These are phyloP conservation scores for Sylvicapra grimmia DNA, from an alignment of 2,113 vertebrate species.

Conservation along the genomic window DNA sequence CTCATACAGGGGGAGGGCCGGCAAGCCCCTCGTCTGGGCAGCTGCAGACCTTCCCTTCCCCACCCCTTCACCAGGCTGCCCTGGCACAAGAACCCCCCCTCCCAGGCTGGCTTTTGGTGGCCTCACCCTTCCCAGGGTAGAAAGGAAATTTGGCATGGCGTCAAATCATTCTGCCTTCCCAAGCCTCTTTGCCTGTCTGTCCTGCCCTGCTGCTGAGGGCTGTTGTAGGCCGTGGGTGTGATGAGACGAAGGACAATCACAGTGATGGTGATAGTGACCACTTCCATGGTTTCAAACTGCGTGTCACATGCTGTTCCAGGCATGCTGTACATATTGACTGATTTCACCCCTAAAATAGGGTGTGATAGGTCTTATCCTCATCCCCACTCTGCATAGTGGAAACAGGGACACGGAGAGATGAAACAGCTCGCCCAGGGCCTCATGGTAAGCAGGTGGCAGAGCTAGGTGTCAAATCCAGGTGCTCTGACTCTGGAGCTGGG, in stretches of 20 bases:
- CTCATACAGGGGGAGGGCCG: not conserved
- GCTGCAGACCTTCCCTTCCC: not conserved
- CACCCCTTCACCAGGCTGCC: not conserved
- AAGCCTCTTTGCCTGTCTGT: not conserved
- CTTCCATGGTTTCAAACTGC: not conserved
- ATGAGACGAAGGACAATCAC: not conserved
- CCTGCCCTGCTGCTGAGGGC: not conserved
- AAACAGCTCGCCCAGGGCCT: not conserved
- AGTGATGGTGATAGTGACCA: not conserved
- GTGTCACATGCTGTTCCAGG: not conserved
- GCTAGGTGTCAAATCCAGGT: not conserved
- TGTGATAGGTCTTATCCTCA: not conserved
- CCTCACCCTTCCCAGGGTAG: not conserved
- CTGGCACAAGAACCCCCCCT: not conserved
- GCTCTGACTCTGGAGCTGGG: not conserved
- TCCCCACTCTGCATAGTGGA: not conserved
- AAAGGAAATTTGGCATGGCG: not conserved
- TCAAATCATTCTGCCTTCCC: not conserved
- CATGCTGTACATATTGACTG: not conserved
- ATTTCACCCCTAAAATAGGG: not conserved
- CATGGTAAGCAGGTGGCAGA: not conserved
- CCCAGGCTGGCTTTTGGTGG: not conserved
- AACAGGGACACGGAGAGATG: not conserved
- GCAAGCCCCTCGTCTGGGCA: not conserved
- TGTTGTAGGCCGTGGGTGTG: not conserved